Percentiles rank a stretch among this genome's conserved stretches.
These are phyloP conservation scores for Drosophila kanapiae DNA, from an alignment of 1,140 invertebrate species.

Conservation along the genomic window DNA sequence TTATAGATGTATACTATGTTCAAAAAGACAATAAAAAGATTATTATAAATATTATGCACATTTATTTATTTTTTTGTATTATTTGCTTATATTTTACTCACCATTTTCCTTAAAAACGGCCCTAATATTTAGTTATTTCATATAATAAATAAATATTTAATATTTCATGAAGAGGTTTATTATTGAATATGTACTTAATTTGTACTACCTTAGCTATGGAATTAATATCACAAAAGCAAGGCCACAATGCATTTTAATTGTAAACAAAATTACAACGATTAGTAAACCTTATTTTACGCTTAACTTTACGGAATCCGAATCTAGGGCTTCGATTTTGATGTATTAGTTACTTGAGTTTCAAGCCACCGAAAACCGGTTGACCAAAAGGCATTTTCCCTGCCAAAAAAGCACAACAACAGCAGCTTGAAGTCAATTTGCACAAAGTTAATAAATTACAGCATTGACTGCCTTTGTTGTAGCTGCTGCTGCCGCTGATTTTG, in stretches of 20 bases:
- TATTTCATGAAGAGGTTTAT: no score
- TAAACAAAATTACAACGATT: neutral
- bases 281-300: constrained; percentile 5
- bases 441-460: constrained; percentile 78
- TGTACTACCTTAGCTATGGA: neutral
- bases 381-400: constrained; percentile 39
- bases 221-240: neutral
- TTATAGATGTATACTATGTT: no score
- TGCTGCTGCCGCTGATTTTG: constrained; percentile 19
- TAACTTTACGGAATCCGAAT: constrained; percentile 13
- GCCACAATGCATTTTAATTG: neutral
- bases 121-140: no score
- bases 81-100: no score
- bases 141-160: no score
- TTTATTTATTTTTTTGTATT: no score
- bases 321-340: constrained; percentile 39
- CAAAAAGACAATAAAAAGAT: no score
- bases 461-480: constrained; percentile 53
- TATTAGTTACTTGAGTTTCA: constrained; percentile 27
- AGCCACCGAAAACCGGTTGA: constrained; percentile 36
- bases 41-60: no score
- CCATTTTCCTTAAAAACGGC: no score
- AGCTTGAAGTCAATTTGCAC: constrained; percentile 51
- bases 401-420: constrained; percentile 22
- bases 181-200: neutral